A percentile compares a stretch with the other conserved stretches of the same genome.
phyloP scores from a whole-genome alignment of 2,113 vertebrate genomes.

The Marmota monax region DNA sequence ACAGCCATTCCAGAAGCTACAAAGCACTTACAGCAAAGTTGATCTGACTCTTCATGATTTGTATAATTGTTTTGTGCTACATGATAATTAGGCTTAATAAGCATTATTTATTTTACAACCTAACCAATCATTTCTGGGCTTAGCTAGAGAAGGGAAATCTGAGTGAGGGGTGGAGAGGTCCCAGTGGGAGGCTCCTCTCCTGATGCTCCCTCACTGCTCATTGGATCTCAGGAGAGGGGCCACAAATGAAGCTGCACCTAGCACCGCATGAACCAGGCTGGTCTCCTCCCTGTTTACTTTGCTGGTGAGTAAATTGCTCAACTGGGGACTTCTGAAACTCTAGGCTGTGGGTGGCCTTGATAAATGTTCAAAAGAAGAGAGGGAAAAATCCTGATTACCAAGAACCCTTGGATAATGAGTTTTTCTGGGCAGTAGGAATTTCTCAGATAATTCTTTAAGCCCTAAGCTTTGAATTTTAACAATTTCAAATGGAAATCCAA shows the following conservation, averaged over 20 bases:
- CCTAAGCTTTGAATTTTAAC: slow-evolving; percentile 59
- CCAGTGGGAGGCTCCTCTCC: too few relatives aligned
- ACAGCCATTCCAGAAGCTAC: slow-evolving; percentile 38
- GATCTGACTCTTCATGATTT: slow-evolving; percentile 55
- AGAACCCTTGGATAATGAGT: slow-evolving; percentile 40
- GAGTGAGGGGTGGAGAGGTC: neutral
- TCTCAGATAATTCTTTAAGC: slow-evolving; percentile 49
- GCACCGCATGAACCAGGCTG: neutral
- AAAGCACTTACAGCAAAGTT: slow-evolving; percentile 35
- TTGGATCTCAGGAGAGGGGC: neutral
- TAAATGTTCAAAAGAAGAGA: slow-evolving; percentile 59
- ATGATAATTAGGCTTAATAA: slow-evolving; percentile 69
- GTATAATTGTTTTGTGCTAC: slow-evolving; percentile 66
- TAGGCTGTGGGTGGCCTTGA: slow-evolving; percentile 77
- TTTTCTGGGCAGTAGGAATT: slow-evolving; percentile 60
- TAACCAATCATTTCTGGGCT: slow-evolving; percentile 45
- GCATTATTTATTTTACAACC: slow-evolving; percentile 65
- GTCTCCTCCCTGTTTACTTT: slow-evolving; percentile 67
- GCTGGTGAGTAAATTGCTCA: slow-evolving; percentile 45
- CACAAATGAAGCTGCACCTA: neutral
- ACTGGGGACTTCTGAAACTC: slow-evolving; percentile 55
- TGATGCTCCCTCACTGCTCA: neutral
- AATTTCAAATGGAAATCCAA: slow-evolving; percentile 60
- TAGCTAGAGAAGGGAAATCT: neutral
- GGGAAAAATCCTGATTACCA: slow-evolving; percentile 59